Percentiles rank a stretch among this genome's conserved stretches.
Evolutionary conservation across 2,888 invertebrate genomes (phyloP).

Genomic region (Oscheius onirici): DNA sequence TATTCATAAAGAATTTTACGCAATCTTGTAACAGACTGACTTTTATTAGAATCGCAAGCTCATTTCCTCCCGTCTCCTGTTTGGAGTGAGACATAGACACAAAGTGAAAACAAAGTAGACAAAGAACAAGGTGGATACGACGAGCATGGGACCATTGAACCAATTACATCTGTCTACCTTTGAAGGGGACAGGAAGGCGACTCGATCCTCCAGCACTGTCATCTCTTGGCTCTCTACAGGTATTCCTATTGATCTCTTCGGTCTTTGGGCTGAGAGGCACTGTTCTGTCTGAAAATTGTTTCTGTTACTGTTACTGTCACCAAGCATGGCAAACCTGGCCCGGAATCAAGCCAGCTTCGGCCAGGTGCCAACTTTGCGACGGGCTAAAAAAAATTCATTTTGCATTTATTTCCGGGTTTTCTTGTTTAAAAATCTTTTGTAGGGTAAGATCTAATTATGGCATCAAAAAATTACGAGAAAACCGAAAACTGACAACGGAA

Average conservation of each 20-base stretch:
- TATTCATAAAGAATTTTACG: neutral
- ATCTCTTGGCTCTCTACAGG: conserved; percentile 15
- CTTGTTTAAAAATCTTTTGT: too few relatives aligned
- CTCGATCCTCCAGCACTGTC: conserved; percentile 15
- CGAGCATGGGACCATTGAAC: neutral
- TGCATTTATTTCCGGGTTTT: too few relatives aligned
- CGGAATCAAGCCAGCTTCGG: too few relatives aligned
- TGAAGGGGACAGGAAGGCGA: conserved; percentile 1
- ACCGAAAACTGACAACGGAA: too few relatives aligned
- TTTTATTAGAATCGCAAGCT: neutral
- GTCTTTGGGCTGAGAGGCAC: neutral
- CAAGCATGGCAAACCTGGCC: too few relatives aligned
- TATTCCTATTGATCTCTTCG: neutral
- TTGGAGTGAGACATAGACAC: neutral
- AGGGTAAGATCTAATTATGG: too few relatives aligned
- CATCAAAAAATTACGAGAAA: too few relatives aligned
- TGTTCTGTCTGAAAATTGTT: conserved; percentile 13
- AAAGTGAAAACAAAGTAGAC: conserved; percentile 11
- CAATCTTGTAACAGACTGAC: neutral
- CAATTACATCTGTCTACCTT: neutral
- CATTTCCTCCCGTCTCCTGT: neutral
- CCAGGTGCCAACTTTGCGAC: too few relatives aligned
- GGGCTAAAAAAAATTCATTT: too few relatives aligned
- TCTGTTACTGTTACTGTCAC: too few relatives aligned
- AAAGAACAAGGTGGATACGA: conserved; percentile 19